These are phyloP conservation scores for Dryas iulia DNA, from an alignment of 1,140 invertebrate species.

Conservation along the genomic window DNA sequence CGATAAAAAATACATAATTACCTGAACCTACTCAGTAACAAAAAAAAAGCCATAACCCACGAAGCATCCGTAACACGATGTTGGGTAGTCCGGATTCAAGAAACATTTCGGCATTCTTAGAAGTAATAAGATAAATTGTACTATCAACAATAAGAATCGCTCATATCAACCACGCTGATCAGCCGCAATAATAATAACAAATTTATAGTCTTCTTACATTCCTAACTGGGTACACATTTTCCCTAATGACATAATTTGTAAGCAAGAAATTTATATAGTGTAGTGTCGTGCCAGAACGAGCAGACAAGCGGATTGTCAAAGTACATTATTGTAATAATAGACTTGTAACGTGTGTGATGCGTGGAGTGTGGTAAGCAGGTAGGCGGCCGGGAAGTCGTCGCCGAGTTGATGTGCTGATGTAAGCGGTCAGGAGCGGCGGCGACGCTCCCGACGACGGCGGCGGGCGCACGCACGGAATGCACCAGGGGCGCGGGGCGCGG, in stretches of 20 bases:
- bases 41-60: neutral
- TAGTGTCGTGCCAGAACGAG: neutral
- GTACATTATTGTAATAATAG: neutral
- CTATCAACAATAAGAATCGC: no score
- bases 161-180: neutral
- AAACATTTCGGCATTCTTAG: no score
- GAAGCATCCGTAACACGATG: neutral
- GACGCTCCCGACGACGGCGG: constrained; percentile 59
- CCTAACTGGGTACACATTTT: neutral
- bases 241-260: neutral
- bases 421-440: constrained; percentile 49
- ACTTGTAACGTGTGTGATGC: neutral
- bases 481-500: constrained; percentile 60
- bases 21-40: no score
- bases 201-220: neutral
- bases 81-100: neutral
- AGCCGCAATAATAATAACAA: neutral
- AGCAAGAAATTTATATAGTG: neutral
- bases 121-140: no score
- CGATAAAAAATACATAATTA: no score
- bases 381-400: constrained; percentile 43
- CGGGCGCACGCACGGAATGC: constrained; percentile 64
- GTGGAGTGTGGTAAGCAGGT: neutral
- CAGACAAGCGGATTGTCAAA: neutral
- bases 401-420: constrained; percentile 46